Base-by-base conservation (phyloP, 2,113 vertebrate genomes). In the Paedocypris sp. region DNA sequence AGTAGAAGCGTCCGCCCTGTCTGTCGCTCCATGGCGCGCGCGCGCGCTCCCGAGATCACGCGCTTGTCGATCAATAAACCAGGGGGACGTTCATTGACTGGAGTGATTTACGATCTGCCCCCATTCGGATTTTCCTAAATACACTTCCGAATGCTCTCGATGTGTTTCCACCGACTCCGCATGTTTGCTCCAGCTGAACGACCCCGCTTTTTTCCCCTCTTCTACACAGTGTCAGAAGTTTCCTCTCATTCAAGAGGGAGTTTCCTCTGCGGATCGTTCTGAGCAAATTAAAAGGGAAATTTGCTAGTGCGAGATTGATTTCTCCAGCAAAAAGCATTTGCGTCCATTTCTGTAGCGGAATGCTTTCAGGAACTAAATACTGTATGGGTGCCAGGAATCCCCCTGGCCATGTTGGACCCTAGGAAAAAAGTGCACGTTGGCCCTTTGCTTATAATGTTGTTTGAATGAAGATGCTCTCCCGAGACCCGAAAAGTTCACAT, bases 61-160 rank as follows among this genome's bases (percentile, higher is more conserved):
- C 38, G 43, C 51, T 56, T 57, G 62, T 61, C 31, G 23, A 60
- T 69, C 75, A 68, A 66, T 77, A 63, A 70, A 60, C 56, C 60
- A 51, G 46, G 45, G 60, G 29, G 61, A 43, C 53, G 48, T 26
- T 26, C 12, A 28, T n/a, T 28, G 60, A 64, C 60, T 45, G 49
- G 33, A 5, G 31, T 46, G 49, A 58, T 68, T 56, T 66, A 48
- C 36, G 49, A 16, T 6, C 56, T 48, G 56, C 41, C 22, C 18
- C 36, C 39, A 20, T 36, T 43, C 29, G 48, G 42, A 54, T 73
- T 73, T 50, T 18, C 33, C 54, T 49, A 35, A 56, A 48, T 62
- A 36, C 45, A 20, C 35, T 48, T 59, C 64, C 28, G 42, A 65
- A 47, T 29, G 35, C 36, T 33, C 52, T 32, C 38, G 32, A 20